Percentiles rank a stretch among this genome's conserved stretches.
Evolutionary conservation across 2,888 invertebrate species (phyloP).

Genomic region (Synergus umbraculus): DNA sequence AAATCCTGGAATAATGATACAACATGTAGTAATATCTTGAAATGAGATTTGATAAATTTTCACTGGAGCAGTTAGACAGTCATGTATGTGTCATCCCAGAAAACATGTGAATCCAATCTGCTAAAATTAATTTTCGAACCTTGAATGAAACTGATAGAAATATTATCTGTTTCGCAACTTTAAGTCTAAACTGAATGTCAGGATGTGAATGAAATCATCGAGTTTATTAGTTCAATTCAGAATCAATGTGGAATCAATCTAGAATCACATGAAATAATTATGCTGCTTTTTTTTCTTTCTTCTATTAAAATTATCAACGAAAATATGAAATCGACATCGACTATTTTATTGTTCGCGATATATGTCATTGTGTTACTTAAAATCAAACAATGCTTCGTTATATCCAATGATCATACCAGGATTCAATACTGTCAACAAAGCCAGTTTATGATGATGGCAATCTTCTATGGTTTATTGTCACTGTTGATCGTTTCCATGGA

Average conservation of each 20-base stretch:
- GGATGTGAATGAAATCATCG: not conserved
- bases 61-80: not conserved
- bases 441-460: slow-evolving; percentile 28
- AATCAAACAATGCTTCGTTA: slow-evolving; percentile 30
- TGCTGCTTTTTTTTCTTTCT: too few species aligned
- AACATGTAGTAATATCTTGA: not conserved
- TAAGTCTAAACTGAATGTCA: not conserved
- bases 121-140: slow-evolving; percentile 1
- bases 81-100: not conserved
- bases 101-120: not conserved
- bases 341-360: not conserved
- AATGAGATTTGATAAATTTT: not conserved
- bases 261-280: too few species aligned
- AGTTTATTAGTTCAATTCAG: too few species aligned
- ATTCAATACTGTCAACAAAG: slow-evolving; percentile 1
- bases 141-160: not conserved
- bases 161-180: not conserved
- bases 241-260: too few species aligned
- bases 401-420: slow-evolving; percentile 19
- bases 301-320: not conserved
- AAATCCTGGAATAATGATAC: slow-evolving; percentile 4
- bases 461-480: slow-evolving; percentile 10
- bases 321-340: not conserved
- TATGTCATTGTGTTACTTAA: not conserved
- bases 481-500: slow-evolving; percentile 5